Percentiles rank a stretch among this genome's conserved stretches.
Evolutionary conservation across 2,888 invertebrate species (phyloP).

Genomic region (Napeogenes sylphis): DNA sequence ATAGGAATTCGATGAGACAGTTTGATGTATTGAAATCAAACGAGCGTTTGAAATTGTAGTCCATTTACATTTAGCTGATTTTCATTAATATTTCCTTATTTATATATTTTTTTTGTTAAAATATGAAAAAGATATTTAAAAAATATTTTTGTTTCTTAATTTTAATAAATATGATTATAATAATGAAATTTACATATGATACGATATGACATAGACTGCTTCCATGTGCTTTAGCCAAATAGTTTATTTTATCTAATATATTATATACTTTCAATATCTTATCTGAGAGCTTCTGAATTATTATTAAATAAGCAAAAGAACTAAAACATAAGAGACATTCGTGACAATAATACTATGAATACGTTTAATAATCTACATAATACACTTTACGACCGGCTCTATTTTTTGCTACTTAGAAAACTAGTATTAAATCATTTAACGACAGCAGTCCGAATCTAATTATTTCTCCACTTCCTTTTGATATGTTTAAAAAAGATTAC

Average conservation of each 20-base stretch:
- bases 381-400: slow-evolving; percentile 11
- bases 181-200: neutral
- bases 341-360: neutral
- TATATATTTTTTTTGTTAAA: too few relatives aligned
- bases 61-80: neutral
- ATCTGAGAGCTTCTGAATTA: slow-evolving; percentile 3
- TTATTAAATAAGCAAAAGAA: neutral
- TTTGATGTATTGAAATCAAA: neutral
- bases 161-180: too few relatives aligned
- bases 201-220: too few relatives aligned
- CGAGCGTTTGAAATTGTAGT: neutral
- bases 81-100: too few relatives aligned
- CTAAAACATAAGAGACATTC: neutral
- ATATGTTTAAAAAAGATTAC: slow-evolving; percentile 12
- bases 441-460: slow-evolving; percentile 20
- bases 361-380: slow-evolving; percentile 4
- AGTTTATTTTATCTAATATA: neutral
- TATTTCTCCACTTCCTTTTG: slow-evolving; percentile 20
- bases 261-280: neutral
- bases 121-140: too few relatives aligned
- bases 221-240: neutral
- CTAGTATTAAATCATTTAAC: slow-evolving; percentile 22
- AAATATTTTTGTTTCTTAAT: too few relatives aligned
- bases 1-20: neutral
- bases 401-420: slow-evolving; percentile 18